These are phyloP conservation scores for Athene noctua DNA, from an alignment of 2,113 vertebrate species.

Conservation along the genomic window DNA sequence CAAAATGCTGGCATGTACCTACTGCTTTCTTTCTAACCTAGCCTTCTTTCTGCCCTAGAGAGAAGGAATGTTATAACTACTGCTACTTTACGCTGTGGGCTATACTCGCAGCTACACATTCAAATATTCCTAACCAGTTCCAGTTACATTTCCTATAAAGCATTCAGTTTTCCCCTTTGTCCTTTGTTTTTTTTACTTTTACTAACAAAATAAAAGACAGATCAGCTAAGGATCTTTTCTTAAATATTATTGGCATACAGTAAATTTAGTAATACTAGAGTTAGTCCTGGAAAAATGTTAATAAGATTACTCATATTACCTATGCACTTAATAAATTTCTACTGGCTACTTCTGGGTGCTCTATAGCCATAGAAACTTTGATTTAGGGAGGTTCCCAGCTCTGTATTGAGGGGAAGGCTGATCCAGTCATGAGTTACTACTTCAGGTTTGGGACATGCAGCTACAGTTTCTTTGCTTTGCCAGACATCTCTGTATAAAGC, in stretches of 20 bases:
- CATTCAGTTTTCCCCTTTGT: not conserved
- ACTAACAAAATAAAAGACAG: not conserved
- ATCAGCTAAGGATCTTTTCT: not conserved
- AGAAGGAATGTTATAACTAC: not conserved
- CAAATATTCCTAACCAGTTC: not conserved
- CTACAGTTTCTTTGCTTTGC: not conserved
- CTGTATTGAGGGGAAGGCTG: not conserved
- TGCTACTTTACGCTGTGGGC: not conserved
- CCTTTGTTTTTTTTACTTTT: not conserved
- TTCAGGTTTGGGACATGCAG: not conserved
- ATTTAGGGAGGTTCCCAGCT: not conserved
- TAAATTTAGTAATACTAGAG: conserved; percentile 16
- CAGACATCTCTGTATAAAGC: not conserved
- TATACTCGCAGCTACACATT: not conserved
- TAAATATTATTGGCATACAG: conserved; percentile 10
- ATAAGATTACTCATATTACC: conserved; percentile 48
- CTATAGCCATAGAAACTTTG: not conserved
- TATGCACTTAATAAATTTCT: conserved; percentile 27
- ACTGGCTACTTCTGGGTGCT: not conserved
- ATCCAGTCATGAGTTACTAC: not conserved
- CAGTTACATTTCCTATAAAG: not conserved
- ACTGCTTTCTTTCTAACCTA: not conserved
- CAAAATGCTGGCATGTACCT: not conserved
- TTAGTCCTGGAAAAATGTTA: conserved; percentile 12
- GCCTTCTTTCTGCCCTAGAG: not conserved